Evolutionary conservation across 2,888 invertebrate species (phyloP).

Genomic region (Encarsia formosa): DNA sequence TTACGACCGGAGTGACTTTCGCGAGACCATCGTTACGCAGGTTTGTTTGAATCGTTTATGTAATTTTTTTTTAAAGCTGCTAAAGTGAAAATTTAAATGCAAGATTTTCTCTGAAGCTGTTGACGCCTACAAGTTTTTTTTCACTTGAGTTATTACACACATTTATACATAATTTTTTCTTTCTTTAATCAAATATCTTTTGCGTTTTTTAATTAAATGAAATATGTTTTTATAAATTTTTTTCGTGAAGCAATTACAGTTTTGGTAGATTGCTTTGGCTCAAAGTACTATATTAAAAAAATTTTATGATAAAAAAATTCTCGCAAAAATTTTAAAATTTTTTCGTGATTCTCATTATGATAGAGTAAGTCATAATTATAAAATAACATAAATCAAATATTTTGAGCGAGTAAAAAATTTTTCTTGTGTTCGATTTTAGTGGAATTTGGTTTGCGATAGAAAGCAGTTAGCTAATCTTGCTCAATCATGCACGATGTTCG

Average conservation of each 20-base stretch:
- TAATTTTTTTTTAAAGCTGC: neutral
- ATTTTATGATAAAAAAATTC: too few species aligned
- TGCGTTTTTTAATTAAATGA: neutral
- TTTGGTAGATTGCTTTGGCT: too few species aligned
- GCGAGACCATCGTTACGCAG: conserved; percentile 61
- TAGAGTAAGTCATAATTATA: too few species aligned
- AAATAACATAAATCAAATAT: too few species aligned
- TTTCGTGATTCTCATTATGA: too few species aligned
- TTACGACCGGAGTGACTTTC: conserved; percentile 59
- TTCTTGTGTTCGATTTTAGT: conserved; percentile 49
- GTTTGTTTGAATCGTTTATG: conserved; percentile 31
- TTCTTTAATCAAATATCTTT: neutral
- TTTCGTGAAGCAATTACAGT: too few species aligned
- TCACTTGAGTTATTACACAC: neutral
- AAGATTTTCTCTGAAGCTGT: too few species aligned
- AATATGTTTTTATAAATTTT: neutral
- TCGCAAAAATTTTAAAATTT: too few species aligned
- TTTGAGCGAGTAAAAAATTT: too few species aligned
- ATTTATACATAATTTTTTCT: neutral
- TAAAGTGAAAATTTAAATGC: too few species aligned
- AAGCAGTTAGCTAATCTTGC: conserved; percentile 56
- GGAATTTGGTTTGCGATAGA: conserved; percentile 60
- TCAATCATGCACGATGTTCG: conserved; percentile 58
- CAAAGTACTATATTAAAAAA: too few species aligned
- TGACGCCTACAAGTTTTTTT: too few species aligned